phyloP scores from a whole-genome alignment of 2,888 invertebrate species.

The Myopa tessellatipennis region DNA sequence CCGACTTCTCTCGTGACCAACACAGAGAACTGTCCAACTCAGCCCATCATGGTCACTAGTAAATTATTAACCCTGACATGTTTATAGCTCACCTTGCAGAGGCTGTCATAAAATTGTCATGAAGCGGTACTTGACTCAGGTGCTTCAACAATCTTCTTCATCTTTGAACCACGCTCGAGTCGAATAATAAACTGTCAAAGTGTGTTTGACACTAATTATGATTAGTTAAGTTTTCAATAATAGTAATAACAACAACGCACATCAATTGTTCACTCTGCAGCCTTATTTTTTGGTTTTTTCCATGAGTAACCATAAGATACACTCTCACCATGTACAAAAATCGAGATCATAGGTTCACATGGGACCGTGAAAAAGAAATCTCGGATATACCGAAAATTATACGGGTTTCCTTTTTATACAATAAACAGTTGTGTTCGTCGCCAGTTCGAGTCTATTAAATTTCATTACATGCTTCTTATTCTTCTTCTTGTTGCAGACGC shows the following conservation, averaged over 20 bases:
- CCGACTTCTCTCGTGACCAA: background rate
- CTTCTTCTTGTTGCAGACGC: background rate
- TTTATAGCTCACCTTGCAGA: conserved; percentile 9
- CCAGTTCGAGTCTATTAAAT: background rate
- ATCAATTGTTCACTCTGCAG: background rate
- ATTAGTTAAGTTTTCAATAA: background rate
- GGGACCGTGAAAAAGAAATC: background rate
- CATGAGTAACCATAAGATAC: background rate
- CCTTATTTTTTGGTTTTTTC: conserved; percentile 16
- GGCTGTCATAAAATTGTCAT: background rate
- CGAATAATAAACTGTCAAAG: conserved; percentile 13
- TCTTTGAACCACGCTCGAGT: background rate
- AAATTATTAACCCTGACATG: conserved; percentile 10
- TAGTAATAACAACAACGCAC: background rate
- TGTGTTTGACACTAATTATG: conserved; percentile 27
- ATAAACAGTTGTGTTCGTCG: too few relatives aligned
- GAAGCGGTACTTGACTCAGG: background rate
- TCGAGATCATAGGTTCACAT: background rate
- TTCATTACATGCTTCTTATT: background rate
- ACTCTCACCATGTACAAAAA: background rate
- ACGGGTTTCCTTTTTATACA: too few relatives aligned
- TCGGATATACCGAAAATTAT: too few relatives aligned
- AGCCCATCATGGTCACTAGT: background rate
- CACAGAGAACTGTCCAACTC: too few relatives aligned
- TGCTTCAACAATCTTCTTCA: background rate